Conservation (phyloP, 2,113 vertebrate genomes). For the Pongo abelii region DNA sequence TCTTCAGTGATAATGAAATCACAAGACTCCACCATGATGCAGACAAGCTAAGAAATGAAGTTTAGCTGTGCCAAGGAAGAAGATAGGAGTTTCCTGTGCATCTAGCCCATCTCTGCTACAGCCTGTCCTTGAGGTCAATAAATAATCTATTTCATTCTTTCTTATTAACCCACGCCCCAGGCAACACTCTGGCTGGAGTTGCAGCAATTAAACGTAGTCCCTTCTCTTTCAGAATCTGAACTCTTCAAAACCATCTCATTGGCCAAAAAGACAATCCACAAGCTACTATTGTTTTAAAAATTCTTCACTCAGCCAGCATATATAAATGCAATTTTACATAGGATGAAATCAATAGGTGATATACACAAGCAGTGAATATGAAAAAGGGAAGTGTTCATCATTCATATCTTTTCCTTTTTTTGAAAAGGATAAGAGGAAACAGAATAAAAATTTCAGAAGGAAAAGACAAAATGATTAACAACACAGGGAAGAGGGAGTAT, state of each 20-base stretch:
- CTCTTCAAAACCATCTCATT: not conserved
- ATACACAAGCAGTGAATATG: not conserved
- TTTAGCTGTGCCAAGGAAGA: not conserved
- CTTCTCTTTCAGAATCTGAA: not conserved
- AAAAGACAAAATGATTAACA: not conserved
- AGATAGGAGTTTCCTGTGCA: not conserved
- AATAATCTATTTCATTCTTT: not conserved
- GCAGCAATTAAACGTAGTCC: not conserved
- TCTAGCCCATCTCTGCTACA: too few relatives aligned
- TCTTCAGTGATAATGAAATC: not conserved
- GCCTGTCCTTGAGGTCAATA: not conserved
- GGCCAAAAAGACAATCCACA: not conserved
- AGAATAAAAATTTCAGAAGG: not conserved
- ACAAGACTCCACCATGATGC: accelerated
- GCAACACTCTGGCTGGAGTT: too few relatives aligned
- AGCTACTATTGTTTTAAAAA: not conserved
- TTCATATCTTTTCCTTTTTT: not conserved
- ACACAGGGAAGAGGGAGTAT: not conserved
- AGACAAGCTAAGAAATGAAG: not conserved
- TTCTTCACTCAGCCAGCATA: not conserved
- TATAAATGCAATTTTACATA: not conserved
- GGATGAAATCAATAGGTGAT: not conserved
- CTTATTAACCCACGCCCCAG: not conserved
- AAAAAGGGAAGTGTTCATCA: not conserved
- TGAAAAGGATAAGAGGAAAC: not conserved